Base-by-base conservation (phyloP, 2,888 invertebrate genomes). In the Xestia ashworthii region DNA sequence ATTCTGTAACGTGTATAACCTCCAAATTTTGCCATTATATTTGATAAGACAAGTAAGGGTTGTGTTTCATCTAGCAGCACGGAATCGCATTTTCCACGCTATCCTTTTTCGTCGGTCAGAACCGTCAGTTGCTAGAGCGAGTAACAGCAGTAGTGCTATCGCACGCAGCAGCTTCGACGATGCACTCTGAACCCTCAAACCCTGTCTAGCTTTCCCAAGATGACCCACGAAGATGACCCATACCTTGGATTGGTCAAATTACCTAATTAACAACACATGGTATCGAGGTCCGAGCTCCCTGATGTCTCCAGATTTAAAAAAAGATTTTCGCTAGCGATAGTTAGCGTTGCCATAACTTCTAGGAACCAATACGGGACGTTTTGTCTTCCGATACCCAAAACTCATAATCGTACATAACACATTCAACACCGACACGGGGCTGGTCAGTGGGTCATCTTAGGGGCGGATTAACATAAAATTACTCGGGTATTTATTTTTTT, bases 1-100 rank as follows among this genome's bases (percentile, higher is more conserved):
- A 32, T 5, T 16, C n/a, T 25, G 22, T 25, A 74, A 71, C 62
- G 69, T 74, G 70, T 78, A 68, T 89, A 88, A 92, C 91, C 92
- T 91, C 77, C 55, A 80, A 48, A 14, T 9, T 12, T 46, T 19
- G 25, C 9, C 48, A 9, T 70, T n/a, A n/a, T n/a, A n/a, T 38
- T 5, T 69, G 32, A 46, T 16, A 60, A 2, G 6, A 25, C n/a
- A n/a, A 25, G 14, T 55, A n/a, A 14, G 5, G 16, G 58, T 60
- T 16, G 58, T 14, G 14, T 14, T 6, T 58, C 8, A 60, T 16
- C 32, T 60, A 55, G 12, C 14, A 55, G 5, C 14, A 25, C 2
- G 12, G 5, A 55, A 58, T 58, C 5, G 5, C 14, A 58, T 58
- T 25, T 58, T 25, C 14, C 6, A 58, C 14, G 25, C 8, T 60